Evolutionary conservation across 2,888 invertebrate species (phyloP), one percentile per base, ranked within the genome.

Genomic region (Drosophila buzzatii): DNA sequence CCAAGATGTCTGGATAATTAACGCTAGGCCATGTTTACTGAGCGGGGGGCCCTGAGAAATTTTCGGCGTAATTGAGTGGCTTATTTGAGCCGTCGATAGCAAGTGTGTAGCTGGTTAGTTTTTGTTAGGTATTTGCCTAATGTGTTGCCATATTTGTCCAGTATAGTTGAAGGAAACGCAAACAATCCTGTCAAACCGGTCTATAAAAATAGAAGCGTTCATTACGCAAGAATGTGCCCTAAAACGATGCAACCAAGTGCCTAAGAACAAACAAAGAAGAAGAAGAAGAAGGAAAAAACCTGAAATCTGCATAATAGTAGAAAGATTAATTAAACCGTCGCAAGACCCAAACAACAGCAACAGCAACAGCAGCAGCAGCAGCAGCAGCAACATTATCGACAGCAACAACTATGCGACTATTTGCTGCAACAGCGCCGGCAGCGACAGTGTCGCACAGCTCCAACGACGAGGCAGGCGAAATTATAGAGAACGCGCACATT

Each of bases 151-250:
- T 76, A 73, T 82, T 76, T 75, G 82, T 63, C 53, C 61, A 73
- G 80, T 45, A 53, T 18, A 74, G 58, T 44, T 18, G 56, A 64
- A 49, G 51, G 44, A 55, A 55, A 51, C 53, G 52, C 53, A 44
- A 67, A 59, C 55, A 84, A 79, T 88, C 85, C 85, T 73, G 85
- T 78, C 65, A 52, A 79, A 90, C 86, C 85, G 90, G 90, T 86
- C 81, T 62, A 49, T 74, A 84, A 78, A 86, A 84, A 80, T 89
- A 84, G 74, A 90, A 73, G 31, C 82, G 73, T 73, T 86, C 81
- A 87, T 86, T 90, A 81, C 81, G 87, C 87, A 85, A 90, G 89
- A 85, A 87, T 87, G 89, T 89, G 90, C 87, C 86, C 90, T 90
- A 90, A 85, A 87, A 86, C 87, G 87, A 77, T 86, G 90, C 89